These are phyloP conservation scores for Gerris lacustris DNA, from an alignment of 2,888 invertebrate species.

Conservation along the genomic window DNA sequence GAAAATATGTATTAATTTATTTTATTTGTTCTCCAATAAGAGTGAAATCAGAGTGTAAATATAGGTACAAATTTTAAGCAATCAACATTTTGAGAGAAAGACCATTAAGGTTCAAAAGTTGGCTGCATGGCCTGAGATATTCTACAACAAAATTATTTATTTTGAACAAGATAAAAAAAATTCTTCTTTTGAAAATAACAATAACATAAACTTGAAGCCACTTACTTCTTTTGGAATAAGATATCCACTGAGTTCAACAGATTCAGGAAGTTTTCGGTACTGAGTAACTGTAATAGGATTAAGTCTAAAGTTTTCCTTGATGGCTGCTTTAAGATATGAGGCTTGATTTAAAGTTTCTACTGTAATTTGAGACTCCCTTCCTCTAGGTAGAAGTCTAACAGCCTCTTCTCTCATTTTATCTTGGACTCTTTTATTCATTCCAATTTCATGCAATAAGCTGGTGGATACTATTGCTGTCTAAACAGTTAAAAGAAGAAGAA, in stretches of 20 bases:
- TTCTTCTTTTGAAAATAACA: no score
- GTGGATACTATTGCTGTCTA: slow-evolving; percentile 65
- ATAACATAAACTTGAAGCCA: slow-evolving; percentile 24
- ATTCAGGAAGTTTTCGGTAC: slow-evolving; percentile 58
- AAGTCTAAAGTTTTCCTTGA: slow-evolving; percentile 72
- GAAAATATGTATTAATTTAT: no score
- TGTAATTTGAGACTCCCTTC: slow-evolving; percentile 39
- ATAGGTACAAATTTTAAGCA: no score
- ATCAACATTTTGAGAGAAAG: no score
- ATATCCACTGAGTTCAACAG: slow-evolving; percentile 58
- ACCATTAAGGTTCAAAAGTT: no score
- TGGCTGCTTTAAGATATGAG: slow-evolving; percentile 58
- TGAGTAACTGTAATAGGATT: slow-evolving; percentile 75
- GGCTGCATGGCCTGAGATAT: no score
- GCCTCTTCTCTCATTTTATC: slow-evolving; percentile 54
- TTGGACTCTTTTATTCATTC: slow-evolving; percentile 55
- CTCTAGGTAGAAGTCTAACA: slow-evolving; percentile 42
- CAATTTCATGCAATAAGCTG: slow-evolving; percentile 67
- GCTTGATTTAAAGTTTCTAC: slow-evolving; percentile 49
- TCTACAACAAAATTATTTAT: no score
- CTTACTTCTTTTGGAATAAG: slow-evolving; percentile 62
- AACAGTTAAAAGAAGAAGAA: slow-evolving; percentile 26
- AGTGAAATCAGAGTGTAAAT: no score
- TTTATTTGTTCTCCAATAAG: no score
- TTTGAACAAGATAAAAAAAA: no score